Percentiles rank a stretch among this genome's conserved stretches.
phyloP scores from a whole-genome alignment of 2,113 vertebrate species.

The Prionailurus viverrinus region DNA sequence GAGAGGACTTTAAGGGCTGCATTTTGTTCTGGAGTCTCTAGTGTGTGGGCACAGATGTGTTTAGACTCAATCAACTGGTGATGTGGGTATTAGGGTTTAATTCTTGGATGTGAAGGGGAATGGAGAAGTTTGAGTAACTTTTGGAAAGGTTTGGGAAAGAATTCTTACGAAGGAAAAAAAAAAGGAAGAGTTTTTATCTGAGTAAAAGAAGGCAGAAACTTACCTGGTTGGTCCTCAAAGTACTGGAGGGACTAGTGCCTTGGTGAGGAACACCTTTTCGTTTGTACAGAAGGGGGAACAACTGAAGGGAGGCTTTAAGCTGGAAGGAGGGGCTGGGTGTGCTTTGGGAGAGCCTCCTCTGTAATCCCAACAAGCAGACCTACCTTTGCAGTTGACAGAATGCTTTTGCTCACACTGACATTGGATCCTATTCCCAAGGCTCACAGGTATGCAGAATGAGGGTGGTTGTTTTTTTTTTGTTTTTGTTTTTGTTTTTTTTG shows the following conservation, averaged over 20 bases:
- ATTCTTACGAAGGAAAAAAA: neutral
- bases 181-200: neutral
- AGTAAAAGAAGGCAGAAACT: neutral
- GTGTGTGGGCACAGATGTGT: neutral
- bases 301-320: neutral
- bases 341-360: neutral
- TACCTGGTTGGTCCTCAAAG: neutral
- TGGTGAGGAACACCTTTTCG: neutral
- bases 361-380: neutral
- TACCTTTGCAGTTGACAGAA: neutral
- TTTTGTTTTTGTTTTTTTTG: neutral
- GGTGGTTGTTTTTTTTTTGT: neutral
- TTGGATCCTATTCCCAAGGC: neutral
- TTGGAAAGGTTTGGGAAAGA: neutral
- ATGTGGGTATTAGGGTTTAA: neutral
- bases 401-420: neutral
- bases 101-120: neutral
- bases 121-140: neutral
- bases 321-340: neutral
- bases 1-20: neutral
- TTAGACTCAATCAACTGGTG: neutral
- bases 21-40: constrained; percentile 18
- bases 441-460: neutral
- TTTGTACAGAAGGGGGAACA: neutral
- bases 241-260: neutral